Evolutionary conservation across 2,797 vertebrate genomes (phyloP), one percentile per base, ranked within the genome.

Genomic region (Chiroxiphia lanceolata): DNA sequence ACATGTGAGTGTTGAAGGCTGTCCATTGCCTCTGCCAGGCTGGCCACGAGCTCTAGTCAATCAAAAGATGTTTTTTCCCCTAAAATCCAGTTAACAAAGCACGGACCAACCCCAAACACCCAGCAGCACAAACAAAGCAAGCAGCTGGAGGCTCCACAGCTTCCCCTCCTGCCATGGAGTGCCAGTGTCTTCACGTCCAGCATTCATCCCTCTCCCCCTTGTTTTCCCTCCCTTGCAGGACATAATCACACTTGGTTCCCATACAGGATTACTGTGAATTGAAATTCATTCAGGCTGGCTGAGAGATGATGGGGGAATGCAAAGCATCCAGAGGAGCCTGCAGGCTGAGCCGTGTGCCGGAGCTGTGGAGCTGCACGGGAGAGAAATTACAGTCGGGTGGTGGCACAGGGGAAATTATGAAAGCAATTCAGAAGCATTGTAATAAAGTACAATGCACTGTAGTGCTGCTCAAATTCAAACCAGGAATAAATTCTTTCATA

Each of bases 341-440:
- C 56, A 67, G 80, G 83, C 45, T 90, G 87, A 80, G 93, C 85
- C 75, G 14, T 29, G 85, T 1, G 68, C 88, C 8, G 5, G 5
- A 45, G 44, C 47, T 1, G 0, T 2, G 0, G 70, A 61, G 44
- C 1, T 13, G 83, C 93, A 87, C 63, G 0, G 95, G 67, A 93
- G 77, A 79, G 88, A 80, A 90, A 89, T 84, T 56, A 59, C 90
- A 74, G 15, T 27, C 10, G 83, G 93, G 59, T 60, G 88, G 88
- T 92, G 89, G 95, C 90, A 94, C 94, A 42, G 78, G 95, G 94
- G 95, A 89, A 93, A 93, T 96, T 94, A 93, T 60, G 94, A 95
- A 93, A 95, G 95, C 94, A 76, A 93, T 95, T 94, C 94, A 96
- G 92, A 92, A 94, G 89, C 96, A 92, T 95, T 94, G 94, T 90